A percentile compares a stretch with the other conserved stretches of the same genome.
Conservation (phyloP, 2,888 invertebrate genomes). For the Drosophila diplacantha region DNA sequence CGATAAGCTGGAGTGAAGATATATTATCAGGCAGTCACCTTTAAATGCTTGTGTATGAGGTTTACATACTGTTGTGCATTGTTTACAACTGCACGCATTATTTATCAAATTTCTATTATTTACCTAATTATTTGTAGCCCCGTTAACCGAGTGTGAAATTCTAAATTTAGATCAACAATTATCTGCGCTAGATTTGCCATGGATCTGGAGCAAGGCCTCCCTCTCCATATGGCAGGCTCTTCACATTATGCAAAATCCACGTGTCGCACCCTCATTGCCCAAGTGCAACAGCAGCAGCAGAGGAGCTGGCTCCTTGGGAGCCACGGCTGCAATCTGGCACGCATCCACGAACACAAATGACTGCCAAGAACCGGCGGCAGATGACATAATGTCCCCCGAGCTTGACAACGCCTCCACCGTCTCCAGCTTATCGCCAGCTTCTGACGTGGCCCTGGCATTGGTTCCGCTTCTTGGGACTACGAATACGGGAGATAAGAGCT, state of each 20-base stretch:
- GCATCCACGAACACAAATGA: constrained; percentile 31
- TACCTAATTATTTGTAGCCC: not conserved
- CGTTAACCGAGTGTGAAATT: constrained; percentile 27
- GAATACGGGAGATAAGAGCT: constrained; percentile 49
- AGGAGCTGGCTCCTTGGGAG: not conserved
- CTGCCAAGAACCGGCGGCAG: constrained; percentile 22
- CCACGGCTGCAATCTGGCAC: constrained; percentile 37
- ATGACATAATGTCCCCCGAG: constrained; percentile 62
- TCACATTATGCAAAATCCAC: constrained; percentile 65
- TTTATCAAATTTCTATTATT: not conserved
- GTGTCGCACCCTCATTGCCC: constrained; percentile 51
- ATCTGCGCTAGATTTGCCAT: constrained; percentile 44
- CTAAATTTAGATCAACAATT: constrained; percentile 20
- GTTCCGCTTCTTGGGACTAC: constrained; percentile 10
- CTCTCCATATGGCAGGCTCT: constrained; percentile 22
- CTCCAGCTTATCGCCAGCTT: constrained; percentile 51
- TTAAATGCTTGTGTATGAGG: not conserved
- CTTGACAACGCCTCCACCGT: constrained; percentile 39
- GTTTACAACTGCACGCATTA: constrained; percentile 2
- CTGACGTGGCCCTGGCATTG: constrained; percentile 57
- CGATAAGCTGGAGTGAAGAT: not conserved
- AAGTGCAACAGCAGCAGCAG: constrained; percentile 1
- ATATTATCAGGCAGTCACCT: not conserved
- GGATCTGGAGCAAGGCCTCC: constrained; percentile 29
- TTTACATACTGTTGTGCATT: too few species aligned